A percentile compares a stretch with the other conserved stretches of the same genome.
Evolutionary conservation across 1,140 invertebrate species (phyloP).

Genomic region (Drosophila miranda): DNA sequence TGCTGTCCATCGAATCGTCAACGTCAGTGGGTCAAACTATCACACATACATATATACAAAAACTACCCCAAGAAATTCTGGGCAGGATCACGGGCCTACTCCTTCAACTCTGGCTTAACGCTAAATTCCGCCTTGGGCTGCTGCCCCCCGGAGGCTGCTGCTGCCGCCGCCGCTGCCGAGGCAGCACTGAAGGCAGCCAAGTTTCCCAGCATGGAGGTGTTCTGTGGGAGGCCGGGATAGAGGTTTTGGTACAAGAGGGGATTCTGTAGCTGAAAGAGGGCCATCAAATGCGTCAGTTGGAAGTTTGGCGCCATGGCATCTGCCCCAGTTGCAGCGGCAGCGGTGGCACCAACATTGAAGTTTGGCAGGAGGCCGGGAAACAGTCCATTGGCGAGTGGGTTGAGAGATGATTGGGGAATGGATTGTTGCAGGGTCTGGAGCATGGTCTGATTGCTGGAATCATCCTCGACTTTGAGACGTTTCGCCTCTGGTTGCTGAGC

Average conservation of each 20-base stretch:
- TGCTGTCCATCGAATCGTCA: slow-evolving; percentile 26
- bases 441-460: slow-evolving; percentile 26
- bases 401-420: neutral
- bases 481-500: slow-evolving; percentile 55
- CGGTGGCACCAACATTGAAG: slow-evolving; percentile 38
- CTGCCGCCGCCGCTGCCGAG: slow-evolving; percentile 62
- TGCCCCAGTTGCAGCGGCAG: slow-evolving; percentile 51
- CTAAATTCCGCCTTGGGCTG: slow-evolving; percentile 66
- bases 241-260: slow-evolving; percentile 81
- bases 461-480: slow-evolving; percentile 54
- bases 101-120: slow-evolving; percentile 74
- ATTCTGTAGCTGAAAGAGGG: slow-evolving; percentile 77
- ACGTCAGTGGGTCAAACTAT: slow-evolving; percentile 48
- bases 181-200: slow-evolving; percentile 67
- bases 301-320: slow-evolving; percentile 65
- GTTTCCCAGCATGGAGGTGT: slow-evolving; percentile 56
- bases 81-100: slow-evolving; percentile 38
- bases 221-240: slow-evolving; percentile 65
- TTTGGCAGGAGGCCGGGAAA: slow-evolving; percentile 57
- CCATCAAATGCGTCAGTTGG: slow-evolving; percentile 78
- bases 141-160: slow-evolving; percentile 41
- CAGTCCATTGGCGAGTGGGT: slow-evolving; percentile 23
- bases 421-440: neutral
- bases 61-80: slow-evolving; percentile 19
- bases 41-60: slow-evolving; percentile 6